phyloP scores from a whole-genome alignment of 2,797 vertebrate species.

The Danio aesculapii region DNA sequence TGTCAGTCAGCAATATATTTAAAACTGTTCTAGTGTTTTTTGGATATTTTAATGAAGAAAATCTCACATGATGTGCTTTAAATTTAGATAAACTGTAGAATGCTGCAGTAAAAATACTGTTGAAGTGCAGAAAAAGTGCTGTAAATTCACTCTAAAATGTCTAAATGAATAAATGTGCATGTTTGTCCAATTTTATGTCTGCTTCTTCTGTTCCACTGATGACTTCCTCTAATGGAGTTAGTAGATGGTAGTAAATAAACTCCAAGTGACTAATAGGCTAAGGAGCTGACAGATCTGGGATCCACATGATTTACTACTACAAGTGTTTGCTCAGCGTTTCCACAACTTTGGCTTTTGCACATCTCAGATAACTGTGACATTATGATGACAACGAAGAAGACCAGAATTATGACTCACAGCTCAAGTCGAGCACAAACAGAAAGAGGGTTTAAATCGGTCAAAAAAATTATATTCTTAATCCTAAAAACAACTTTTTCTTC shows the following conservation, averaged over 20 bases:
- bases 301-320: slow-evolving; percentile 81
- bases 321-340: slow-evolving; percentile 67
- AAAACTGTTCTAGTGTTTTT: too few relatives aligned
- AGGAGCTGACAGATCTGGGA: slow-evolving; percentile 65
- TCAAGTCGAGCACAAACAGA: not conserved
- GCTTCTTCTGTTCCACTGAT: not conserved
- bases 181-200: not conserved
- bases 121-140: not conserved
- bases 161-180: not conserved
- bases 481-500: not conserved
- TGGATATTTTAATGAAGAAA: too few relatives aligned
- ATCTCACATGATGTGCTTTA: too few relatives aligned
- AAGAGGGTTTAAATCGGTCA: not conserved
- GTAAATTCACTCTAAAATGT: not conserved
- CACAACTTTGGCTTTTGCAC: not conserved
- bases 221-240: not conserved
- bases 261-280: slow-evolving; percentile 82
- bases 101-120: not conserved
- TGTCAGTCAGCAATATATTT: too few relatives aligned
- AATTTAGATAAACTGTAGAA: too few relatives aligned
- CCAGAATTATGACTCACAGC: not conserved
- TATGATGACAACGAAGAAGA: slow-evolving; percentile 3
- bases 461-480: not conserved
- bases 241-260: slow-evolving; percentile 74
- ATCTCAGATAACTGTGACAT: not conserved